Evolutionary conservation across 2,797 vertebrate species (phyloP), one percentile per base, ranked within the genome.

Genomic region (Selene dorsalis): DNA sequence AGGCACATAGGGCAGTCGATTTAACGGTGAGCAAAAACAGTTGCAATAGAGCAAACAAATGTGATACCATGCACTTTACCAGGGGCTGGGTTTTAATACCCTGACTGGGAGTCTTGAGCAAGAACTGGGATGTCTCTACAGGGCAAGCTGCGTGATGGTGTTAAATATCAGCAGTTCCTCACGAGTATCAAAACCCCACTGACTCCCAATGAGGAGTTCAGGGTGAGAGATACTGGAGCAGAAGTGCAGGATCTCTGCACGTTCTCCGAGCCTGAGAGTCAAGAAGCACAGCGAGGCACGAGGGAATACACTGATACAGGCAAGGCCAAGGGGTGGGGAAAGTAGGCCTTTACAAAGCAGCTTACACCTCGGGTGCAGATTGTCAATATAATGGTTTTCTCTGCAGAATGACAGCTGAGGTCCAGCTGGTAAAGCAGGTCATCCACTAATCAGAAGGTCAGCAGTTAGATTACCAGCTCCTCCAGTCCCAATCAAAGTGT

Each of bases 241-340:
- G 59, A 43, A 63, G 18, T 62, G 47, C 20, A 22, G 56, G 55
- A 60, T 30, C 55, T n/a, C 43, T 59, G 62, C 16, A 35, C 6
- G 6, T 35, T 35, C 32, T 35, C 32, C 32, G 1, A 32, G 62
- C 28, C 14, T 18, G 16, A 58, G 17, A 48, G 61, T 65, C 5
- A 1, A 65, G 61, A 48, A 35, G 45, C 53, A 38, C 26, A 55
- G 60, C 24, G 28, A 17, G 30, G n/a, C 28, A 48, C 50, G 22
- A 30, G 53, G 32, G 11, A 39, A 66, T 50, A 58, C 22, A 35
- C 0, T 18, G 45, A 60, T 20, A 45, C 35, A n/a, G n/a, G 48
- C 28, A 60, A 26, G 30, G 68, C 26, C 48, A 26, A 8, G 18
- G 18, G 57, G 56, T 59, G 70, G 55, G 48, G n/a, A 45, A 22